Evolutionary conservation across 2,113 vertebrate species (phyloP).

Genomic region (Aramus guarauna): DNA sequence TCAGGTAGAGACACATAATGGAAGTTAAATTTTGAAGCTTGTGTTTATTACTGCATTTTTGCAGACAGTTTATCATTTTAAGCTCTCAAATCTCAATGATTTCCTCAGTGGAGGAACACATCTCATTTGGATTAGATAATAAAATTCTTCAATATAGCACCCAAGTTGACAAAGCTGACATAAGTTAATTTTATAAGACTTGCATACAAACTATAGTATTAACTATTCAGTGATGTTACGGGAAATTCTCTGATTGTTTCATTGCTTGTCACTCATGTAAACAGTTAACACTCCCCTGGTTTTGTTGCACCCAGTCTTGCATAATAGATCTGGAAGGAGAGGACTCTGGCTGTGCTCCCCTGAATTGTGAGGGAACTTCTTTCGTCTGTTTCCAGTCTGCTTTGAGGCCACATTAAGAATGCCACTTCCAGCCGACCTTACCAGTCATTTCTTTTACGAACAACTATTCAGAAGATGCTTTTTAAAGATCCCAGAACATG

Average conservation of each 20-base stretch:
- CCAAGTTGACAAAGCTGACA: background rate
- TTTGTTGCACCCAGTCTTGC: background rate
- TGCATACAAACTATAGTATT: background rate
- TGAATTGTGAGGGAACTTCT: background rate
- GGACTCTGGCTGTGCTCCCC: background rate
- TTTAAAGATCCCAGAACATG: background rate
- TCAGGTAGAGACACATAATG: background rate
- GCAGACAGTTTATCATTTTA: background rate
- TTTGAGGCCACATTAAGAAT: background rate
- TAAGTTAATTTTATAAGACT: background rate
- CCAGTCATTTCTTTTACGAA: background rate
- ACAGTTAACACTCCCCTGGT: background rate
- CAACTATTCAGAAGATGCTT: background rate
- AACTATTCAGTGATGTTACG: background rate
- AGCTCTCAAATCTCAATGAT: background rate
- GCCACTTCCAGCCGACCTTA: background rate
- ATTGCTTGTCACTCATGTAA: background rate
- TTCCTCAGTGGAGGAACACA: background rate
- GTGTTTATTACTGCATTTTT: background rate
- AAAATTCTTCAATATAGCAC: background rate
- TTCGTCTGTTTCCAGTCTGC: background rate
- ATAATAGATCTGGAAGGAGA: fast-evolving
- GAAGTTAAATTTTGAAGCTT: background rate
- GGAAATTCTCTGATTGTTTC: background rate
- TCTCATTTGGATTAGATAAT: background rate